A percentile compares a stretch with the other conserved stretches of the same genome.
Evolutionary conservation across 1,140 invertebrate genomes (phyloP).

Genomic region (Drosophila varians): DNA sequence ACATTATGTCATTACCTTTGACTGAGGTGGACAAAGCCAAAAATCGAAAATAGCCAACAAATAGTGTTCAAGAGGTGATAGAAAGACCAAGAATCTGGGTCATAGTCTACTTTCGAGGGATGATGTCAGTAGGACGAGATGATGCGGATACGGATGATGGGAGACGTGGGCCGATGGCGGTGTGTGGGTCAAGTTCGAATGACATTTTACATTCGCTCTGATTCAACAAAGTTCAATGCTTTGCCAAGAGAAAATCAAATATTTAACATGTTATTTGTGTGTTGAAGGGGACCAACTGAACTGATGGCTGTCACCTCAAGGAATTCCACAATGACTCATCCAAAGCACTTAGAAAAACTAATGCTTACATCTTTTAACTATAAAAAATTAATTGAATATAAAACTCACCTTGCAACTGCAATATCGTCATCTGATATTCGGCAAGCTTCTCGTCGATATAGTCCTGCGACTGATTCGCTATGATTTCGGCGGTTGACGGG

Average conservation of each 20-base stretch:
- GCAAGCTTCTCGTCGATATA: slow-evolving; percentile 96
- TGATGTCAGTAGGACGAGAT: slow-evolving; percentile 40
- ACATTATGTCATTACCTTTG: slow-evolving; percentile 59
- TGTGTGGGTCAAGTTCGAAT: slow-evolving; percentile 74
- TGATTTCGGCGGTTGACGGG: slow-evolving; percentile 94
- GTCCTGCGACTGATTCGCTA: slow-evolving; percentile 96
- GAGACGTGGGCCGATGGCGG: slow-evolving; percentile 39
- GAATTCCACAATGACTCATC: slow-evolving; percentile 30
- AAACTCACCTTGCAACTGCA: slow-evolving; percentile 92
- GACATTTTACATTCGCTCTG: slow-evolving; percentile 43
- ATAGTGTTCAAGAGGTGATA: slow-evolving; percentile 28
- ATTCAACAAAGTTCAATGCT: slow-evolving; percentile 57
- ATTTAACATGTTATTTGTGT: slow-evolving; percentile 35
- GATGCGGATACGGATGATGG: slow-evolving; percentile 20
- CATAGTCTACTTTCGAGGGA: slow-evolving; percentile 54
- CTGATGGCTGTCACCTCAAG: slow-evolving; percentile 31
- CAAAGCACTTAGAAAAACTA: neutral
- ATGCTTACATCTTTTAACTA: neutral
- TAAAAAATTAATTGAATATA: neutral
- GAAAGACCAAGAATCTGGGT: slow-evolving; percentile 29
- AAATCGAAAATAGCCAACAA: slow-evolving; percentile 29
- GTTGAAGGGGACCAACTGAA: slow-evolving; percentile 11
- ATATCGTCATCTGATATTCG: slow-evolving; percentile 96
- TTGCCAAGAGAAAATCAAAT: slow-evolving; percentile 54
- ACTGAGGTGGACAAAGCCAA: slow-evolving; percentile 10